Base-by-base conservation (phyloP, 2,888 invertebrate species). In the Cosmorhoe ocellata region DNA sequence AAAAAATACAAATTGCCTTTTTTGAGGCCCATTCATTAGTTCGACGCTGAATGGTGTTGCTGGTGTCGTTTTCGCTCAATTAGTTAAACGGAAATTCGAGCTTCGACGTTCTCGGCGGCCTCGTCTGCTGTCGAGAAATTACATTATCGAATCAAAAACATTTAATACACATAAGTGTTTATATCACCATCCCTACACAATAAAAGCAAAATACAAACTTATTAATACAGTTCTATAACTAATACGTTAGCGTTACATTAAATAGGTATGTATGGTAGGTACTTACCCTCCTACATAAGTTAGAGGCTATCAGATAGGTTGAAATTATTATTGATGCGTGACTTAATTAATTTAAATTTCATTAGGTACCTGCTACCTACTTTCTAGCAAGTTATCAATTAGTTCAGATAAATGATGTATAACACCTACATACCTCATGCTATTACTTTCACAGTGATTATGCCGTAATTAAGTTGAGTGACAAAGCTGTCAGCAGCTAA, bases 1-100 rank as follows among this genome's bases (percentile, higher is more conserved):
- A 90, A 89, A 90, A 90, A 88, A 86, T 87, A 89, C 88, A 88
- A 90, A 90, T 87, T 87, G 87, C 74, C 81, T 80, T 85, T 86
- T 84, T 87, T 76, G 81, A 73, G 80, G 78, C 74, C 71, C 88
- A 90, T 90, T 90, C 90, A 88, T 89, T 90, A 90, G 84, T 76
- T 79, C 68, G 79, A 74, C 81, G 71, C 75, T 84, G 80, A 84
- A 87, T 86, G 85, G 85, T 76, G 79, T 83, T 74, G 74, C 79
- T 81, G 78, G 81, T 87, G 80, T 86, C 83, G 86, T 87, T 87
- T 90, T 88, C 86, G 89, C 86, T 84, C 87, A 86, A 89, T 90
- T 89, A 86, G 88, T 82, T 89, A 88, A 89, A 88, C 81, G 87
- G 82, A 83, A 79, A 87, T 78, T 81, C 66, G 79, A 79, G 71